Conservation (phyloP, 2,113 vertebrate genomes). For the Odontophorus gujanensis region DNA sequence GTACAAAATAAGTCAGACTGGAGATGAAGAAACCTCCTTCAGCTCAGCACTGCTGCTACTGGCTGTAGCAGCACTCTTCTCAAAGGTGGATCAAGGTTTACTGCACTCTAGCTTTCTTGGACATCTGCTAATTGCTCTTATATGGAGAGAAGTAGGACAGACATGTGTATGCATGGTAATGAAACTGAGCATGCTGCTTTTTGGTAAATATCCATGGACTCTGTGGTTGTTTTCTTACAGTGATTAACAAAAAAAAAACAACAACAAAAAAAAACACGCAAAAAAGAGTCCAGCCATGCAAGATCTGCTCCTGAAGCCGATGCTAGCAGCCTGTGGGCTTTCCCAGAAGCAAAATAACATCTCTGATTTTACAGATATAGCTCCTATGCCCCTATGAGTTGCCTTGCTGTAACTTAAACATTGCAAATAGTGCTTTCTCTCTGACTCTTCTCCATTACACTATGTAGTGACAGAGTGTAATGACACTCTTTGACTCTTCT, state of each 20-base stretch:
- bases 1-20: neutral
- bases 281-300: neutral
- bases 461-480: neutral
- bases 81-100: neutral
- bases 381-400: neutral
- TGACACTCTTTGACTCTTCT: neutral
- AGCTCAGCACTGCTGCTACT: neutral
- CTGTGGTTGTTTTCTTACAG: neutral
- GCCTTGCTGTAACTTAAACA: neutral
- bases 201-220: neutral
- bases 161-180: neutral
- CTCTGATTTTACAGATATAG: fast-evolving
- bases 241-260: neutral
- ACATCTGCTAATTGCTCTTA: neutral
- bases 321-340: neutral
- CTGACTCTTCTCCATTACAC: neutral
- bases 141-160: neutral
- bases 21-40: neutral
- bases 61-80: neutral
- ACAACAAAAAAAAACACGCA: too few species aligned
- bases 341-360: neutral
- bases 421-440: neutral
- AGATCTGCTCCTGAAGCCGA: neutral
- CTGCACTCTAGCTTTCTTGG: neutral
- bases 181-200: neutral